Evolutionary conservation across 2,113 vertebrate genomes (phyloP).

Genomic region (Microcebus jonahi): DNA sequence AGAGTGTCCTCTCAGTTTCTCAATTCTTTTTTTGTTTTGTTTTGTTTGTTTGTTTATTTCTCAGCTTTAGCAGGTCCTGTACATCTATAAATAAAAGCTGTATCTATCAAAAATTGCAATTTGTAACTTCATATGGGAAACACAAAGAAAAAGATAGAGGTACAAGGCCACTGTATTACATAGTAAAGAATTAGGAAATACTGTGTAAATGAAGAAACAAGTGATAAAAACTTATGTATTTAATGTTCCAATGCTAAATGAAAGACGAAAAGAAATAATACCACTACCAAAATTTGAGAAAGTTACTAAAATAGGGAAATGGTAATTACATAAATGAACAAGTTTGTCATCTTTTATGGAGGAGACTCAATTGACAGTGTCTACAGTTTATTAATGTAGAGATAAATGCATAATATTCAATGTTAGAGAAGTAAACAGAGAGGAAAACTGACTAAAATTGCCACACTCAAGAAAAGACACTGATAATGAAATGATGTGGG

Average conservation of each 20-base stretch:
- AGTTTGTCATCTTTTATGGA: not conserved
- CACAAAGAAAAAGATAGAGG: not conserved
- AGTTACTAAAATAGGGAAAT: not conserved
- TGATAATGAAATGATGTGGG: not conserved
- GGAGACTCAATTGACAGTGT: not conserved
- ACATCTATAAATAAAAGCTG: not conserved
- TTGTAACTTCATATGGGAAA: not conserved
- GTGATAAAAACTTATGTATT: not conserved
- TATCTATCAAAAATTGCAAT: not conserved
- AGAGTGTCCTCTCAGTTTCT: not conserved
- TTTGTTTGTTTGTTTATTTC: not conserved
- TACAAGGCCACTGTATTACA: not conserved
- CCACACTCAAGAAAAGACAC: not conserved
- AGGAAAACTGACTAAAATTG: not conserved
- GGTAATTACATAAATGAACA: not conserved
- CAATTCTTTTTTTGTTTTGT: too few species aligned
- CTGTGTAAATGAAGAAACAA: not conserved
- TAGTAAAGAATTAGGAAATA: not conserved
- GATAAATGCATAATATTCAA: not conserved
- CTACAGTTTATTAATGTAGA: not conserved
- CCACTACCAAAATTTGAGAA: not conserved
- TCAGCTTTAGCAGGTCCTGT: not conserved
- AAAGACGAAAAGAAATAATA: not conserved
- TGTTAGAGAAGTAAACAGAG: not conserved
- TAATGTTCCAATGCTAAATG: not conserved